Conservation (phyloP, 2,888 invertebrate genomes). For the Lycophotia porphyrea region DNA sequence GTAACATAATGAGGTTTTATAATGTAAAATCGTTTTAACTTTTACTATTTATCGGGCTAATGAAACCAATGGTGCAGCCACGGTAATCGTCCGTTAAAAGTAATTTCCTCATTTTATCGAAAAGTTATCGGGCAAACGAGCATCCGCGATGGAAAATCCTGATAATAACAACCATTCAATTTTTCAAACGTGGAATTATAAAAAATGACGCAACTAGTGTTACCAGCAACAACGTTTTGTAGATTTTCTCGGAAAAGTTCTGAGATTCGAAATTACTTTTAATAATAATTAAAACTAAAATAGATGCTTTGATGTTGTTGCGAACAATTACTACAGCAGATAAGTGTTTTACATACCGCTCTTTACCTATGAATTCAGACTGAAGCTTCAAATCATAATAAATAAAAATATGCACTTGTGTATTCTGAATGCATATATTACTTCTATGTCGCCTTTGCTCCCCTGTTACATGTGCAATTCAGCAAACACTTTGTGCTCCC, state of each 20-base stretch:
- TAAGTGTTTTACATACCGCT: conserved; percentile 19
- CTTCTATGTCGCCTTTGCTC: conserved; percentile 4
- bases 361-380: neutral
- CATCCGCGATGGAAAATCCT: conserved; percentile 44
- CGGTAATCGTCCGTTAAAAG: conserved; percentile 57
- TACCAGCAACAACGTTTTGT: conserved; percentile 7
- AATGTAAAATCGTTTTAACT: conserved; percentile 35
- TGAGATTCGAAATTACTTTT: conserved; percentile 1
- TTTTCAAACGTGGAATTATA: conserved; percentile 32
- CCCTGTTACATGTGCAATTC: conserved; percentile 38
- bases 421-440: conserved; percentile 19
- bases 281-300: conserved; percentile 43
- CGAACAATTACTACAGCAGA: conserved; percentile 10
- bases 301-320: conserved; percentile 38
- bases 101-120: conserved; percentile 56
- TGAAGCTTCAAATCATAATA: neutral
- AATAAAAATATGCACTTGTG: conserved; percentile 9
- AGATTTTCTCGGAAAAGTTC: conserved; percentile 23
- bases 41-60: conserved; percentile 47
- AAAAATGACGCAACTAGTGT: conserved; percentile 45
- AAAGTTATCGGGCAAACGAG: conserved; percentile 49
- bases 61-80: conserved; percentile 46
- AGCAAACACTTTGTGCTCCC: conserved; percentile 52
- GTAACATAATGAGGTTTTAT: conserved; percentile 15
- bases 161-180: conserved; percentile 27